phyloP scores from a whole-genome alignment of 2,113 vertebrate species.

The Sturnus vulgaris region DNA sequence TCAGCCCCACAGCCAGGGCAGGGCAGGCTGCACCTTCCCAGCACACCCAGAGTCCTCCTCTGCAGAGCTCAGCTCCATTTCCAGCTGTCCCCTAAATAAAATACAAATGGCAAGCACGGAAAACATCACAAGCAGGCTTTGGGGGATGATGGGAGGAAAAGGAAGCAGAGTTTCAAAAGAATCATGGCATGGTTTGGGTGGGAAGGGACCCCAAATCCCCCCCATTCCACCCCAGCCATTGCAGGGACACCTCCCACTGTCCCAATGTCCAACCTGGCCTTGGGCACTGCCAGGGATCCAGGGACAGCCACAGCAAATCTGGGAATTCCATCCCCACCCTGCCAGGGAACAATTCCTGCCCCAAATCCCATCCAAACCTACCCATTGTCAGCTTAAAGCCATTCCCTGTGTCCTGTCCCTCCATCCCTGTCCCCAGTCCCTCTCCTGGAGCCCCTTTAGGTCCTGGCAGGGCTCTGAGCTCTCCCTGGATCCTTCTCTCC shows the following conservation, averaged over 20 bases:
- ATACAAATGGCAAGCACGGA: rapidly evolving
- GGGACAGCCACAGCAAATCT: not conserved
- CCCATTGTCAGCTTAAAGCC: not conserved
- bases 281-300: not conserved
- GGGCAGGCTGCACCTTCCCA: not conserved
- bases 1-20: not conserved
- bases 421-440: not conserved
- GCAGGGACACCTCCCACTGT: not conserved
- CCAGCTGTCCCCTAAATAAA: rapidly evolving
- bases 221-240: not conserved
- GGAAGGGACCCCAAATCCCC: not conserved
- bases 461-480: not conserved
- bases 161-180: not conserved
- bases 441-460: not conserved
- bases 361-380: rapidly evolving
- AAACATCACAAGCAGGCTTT: rapidly evolving
- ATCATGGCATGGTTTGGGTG: not conserved
- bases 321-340: not conserved
- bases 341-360: not conserved
- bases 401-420: not conserved
- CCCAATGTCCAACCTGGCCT: not conserved
- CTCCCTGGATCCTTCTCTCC: not conserved
- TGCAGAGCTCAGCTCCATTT: not conserved
- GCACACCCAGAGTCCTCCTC: not conserved
- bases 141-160: not conserved